These are phyloP conservation scores for Alfaro cultratus DNA, from an alignment of 2,797 vertebrate genomes.

Conservation along the genomic window DNA sequence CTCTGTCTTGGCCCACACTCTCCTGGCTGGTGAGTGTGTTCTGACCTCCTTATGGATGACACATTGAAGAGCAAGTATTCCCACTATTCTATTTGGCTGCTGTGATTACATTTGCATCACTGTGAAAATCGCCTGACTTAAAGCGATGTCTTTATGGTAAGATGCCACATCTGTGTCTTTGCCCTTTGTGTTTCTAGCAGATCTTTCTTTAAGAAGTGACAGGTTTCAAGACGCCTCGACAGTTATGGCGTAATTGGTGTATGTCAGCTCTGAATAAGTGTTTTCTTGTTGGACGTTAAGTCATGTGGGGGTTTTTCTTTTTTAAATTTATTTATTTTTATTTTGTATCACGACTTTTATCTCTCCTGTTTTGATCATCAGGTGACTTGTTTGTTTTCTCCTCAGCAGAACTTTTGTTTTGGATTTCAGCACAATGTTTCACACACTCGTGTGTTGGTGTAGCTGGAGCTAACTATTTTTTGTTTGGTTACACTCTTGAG, in stretches of 20 bases:
- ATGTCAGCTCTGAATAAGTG: not conserved
- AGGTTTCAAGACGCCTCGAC: constrained; percentile 11
- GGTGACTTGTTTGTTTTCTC: not conserved
- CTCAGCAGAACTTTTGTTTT: not conserved
- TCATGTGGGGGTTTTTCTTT: not conserved
- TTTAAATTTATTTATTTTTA: not conserved
- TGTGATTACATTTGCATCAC: constrained; percentile 51
- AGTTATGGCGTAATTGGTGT: not conserved
- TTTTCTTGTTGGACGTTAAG: not conserved
- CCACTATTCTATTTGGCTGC: constrained; percentile 46
- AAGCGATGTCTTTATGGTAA: constrained; percentile 69
- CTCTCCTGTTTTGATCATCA: not conserved
- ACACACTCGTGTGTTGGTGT: not conserved
- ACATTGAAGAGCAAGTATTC: constrained; percentile 52
- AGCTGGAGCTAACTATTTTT: not conserved
- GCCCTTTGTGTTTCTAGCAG: constrained; percentile 27
- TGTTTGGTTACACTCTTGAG: not conserved
- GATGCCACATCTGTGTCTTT: constrained; percentile 35
- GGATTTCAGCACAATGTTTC: not conserved
- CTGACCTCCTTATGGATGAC: constrained; percentile 59
- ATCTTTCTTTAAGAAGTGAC: constrained; percentile 5
- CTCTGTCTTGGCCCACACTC: constrained; percentile 47
- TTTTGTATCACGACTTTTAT: not conserved
- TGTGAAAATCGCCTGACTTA: constrained; percentile 49
- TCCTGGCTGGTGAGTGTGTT: constrained; percentile 52